Evolutionary conservation across 2,797 vertebrate species (phyloP), one percentile per base, ranked within the genome.

Genomic region (Urophycis tenuis): DNA sequence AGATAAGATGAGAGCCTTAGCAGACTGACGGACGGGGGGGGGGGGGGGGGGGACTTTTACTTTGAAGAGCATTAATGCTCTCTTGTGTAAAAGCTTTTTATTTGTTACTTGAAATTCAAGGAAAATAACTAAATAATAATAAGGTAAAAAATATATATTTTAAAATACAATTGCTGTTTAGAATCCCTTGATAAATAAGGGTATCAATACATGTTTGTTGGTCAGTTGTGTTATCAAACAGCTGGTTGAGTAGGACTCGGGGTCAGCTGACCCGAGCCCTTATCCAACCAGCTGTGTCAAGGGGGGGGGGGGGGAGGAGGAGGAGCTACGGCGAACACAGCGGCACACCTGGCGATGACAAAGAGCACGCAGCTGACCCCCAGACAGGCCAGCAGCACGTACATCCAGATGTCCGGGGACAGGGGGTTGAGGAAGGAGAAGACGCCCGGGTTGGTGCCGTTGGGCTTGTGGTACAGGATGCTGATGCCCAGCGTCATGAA

Each of bases 381-480:
- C 7, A 99, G 93, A 85, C 96, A 99, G 73, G 98, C 97, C 85
- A 99, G 91, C 72, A 99, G 91, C 74, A 99, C 96, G 1, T 99
- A 99, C 97, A 98, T 98, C 98, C 98, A 99, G 92, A 99, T 99
- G 82, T 98, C 98, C 35, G 98, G 97, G 72, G 98, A 99, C 31
- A 99, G 93, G 0, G 98, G 98, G 85, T 97, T 98, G 85, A 99
- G 89, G 88, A 99, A 99, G 80, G 98, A 99, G 89, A 99, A 99
- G 7, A 98, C 96, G 0, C 98, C 97, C 0, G 97, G 98, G 77
- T 99, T 98, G 87, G 98, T 98, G 84, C 98, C 96, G 10, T 98
- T 99, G 76, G 97, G 97, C 81, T 98, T 99, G 85, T 96, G 94
- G 89, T 99, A 99, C 78, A 99, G 93, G 81, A 99, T 98, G 78